Conservation (phyloP, 2,797 vertebrate species). For the Bradypus variegatus region DNA sequence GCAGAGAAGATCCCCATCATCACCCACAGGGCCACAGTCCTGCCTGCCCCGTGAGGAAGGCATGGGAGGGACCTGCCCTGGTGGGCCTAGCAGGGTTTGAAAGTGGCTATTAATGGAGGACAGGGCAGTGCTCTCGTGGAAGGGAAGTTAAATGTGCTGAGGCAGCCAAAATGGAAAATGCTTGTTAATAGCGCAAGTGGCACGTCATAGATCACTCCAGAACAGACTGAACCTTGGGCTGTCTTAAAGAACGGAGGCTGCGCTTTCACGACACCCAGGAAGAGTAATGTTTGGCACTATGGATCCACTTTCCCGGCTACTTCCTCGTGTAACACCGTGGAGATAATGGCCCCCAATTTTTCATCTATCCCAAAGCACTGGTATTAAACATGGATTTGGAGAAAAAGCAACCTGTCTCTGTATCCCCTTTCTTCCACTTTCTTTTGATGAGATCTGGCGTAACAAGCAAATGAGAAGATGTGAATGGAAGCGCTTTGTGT, state of each 20-base stretch:
- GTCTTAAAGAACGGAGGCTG: not conserved
- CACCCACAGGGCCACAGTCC: not conserved
- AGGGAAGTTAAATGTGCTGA: conserved; percentile 41
- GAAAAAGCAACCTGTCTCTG: not conserved
- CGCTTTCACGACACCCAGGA: not conserved
- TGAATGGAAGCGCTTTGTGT: not conserved
- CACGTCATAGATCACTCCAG: conserved; percentile 28
- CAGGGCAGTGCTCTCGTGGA: not conserved
- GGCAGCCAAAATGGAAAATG: conserved; percentile 41
- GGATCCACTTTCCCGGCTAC: not conserved
- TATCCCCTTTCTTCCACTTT: not conserved
- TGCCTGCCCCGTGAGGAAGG: not conserved
- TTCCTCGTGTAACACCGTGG: not conserved
- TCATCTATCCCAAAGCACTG: not conserved
- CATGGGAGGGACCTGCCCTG: not conserved
- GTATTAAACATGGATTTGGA: not conserved
- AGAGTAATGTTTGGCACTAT: not conserved
- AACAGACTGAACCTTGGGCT: not conserved
- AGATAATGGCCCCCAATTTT: not conserved
- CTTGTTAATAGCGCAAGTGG: conserved; percentile 49
- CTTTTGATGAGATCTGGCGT: not conserved
- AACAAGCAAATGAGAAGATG: not conserved
- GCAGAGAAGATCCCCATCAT: not conserved
- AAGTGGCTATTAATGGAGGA: conserved; percentile 36
- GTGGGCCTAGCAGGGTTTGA: not conserved